Conservation (phyloP, 2,113 vertebrate genomes). For the Calyptommatus sinebrachiatus region DNA sequence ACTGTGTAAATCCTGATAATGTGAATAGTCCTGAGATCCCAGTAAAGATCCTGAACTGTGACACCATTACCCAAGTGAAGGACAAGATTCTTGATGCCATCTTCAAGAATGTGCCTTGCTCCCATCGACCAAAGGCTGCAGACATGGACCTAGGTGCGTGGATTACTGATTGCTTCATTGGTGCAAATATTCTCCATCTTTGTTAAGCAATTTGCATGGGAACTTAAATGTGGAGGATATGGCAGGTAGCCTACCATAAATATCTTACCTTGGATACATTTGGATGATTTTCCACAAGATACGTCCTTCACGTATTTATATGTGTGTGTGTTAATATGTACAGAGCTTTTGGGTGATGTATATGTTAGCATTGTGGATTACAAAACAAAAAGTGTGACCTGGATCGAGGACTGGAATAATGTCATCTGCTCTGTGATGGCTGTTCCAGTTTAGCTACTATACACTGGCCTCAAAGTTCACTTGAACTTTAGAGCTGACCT, state of each 20-base stretch:
- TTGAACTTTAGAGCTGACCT: too few relatives aligned
- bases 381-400: too few relatives aligned
- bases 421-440: too few relatives aligned
- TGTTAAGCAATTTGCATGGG: too few relatives aligned
- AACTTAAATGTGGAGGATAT: not conserved
- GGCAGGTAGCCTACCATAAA: too few relatives aligned
- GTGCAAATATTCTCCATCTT: not conserved
- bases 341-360: too few relatives aligned
- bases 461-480: too few relatives aligned
- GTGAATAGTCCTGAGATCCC: conserved; percentile 93
- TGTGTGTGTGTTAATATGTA: too few relatives aligned
- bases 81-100: conserved; percentile 98
- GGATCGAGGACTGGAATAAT: too few relatives aligned
- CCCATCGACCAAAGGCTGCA: conserved; percentile 91
- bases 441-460: too few relatives aligned
- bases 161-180: fast-evolving
- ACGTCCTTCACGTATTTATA: not conserved
- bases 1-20: conserved; percentile 94
- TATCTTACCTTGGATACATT: not conserved
- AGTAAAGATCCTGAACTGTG: conserved; percentile 94
- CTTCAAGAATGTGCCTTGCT: conserved; percentile 96
- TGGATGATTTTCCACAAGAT: not conserved
- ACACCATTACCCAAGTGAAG: conserved; percentile 96
- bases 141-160: conserved; percentile 95
- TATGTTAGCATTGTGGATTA: too few relatives aligned